Base-by-base conservation (phyloP, 2,113 vertebrate species). In the Ctenodactylus gundi region DNA sequence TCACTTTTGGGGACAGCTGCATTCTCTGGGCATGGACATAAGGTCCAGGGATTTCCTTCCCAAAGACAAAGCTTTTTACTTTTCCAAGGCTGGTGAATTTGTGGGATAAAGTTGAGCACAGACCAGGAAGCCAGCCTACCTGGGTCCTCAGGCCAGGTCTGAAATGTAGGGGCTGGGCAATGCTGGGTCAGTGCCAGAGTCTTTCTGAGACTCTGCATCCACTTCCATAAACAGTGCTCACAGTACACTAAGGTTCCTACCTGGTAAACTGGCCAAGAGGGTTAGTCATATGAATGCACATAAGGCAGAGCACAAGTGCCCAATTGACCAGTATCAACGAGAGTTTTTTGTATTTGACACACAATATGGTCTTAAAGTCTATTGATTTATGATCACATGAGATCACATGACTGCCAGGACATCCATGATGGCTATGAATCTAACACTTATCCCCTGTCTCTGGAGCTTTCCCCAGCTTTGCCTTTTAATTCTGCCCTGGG, bases 221-320 rank as follows among this genome's bases (percentile, higher is more conserved):
- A 17, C 18, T 8, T 29, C 34, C 7, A 57, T 8, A 68, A 65
- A 49, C 15, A 11, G 49, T 23, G 27, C 34, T 36, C 58, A 8
- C 4, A 46, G 23, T 0, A 78, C 29, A 55, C 27, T 7, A 0
- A 0, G 1, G 31, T 3, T 12, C 57, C 34, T 21, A 8, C 14
- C 58, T 82, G 0, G 3, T 31, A 36, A 75, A 55, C 44, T 31
- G 36, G 49, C 65, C 5, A 15, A 18, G 51, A 83, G 85, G 36
- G 57, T n/a, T 62, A 29, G 85, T 60, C 7, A 39, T 6, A 0
- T 20, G 49, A 4, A 41, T 65, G 18, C 27, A 5, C 7, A 7
- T 12, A 36, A 53, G n/a, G 44, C 68, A 64, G 51, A 44, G 25
- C 49, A 34, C 7, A 51, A n/a, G 36, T 6, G 23, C 7, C 77